These are phyloP conservation scores for Drosophila macrospina DNA, from an alignment of 2,888 invertebrate genomes.

Conservation along the genomic window DNA sequence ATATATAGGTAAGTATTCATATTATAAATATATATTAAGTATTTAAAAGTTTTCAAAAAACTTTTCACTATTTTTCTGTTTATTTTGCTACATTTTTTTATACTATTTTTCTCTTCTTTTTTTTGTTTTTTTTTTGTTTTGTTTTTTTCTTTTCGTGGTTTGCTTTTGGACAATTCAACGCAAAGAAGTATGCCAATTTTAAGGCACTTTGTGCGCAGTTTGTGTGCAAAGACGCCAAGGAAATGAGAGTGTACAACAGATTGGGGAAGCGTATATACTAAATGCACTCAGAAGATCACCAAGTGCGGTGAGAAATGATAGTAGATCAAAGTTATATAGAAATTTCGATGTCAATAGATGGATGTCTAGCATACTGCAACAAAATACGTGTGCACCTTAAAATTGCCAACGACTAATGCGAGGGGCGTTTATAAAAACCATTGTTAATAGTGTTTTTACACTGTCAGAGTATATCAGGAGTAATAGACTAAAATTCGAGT, in stretches of 20 bases:
- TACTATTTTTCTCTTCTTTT: constrained; percentile 32
- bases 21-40: constrained; percentile 26
- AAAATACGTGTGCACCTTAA: constrained; percentile 74
- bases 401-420: constrained; percentile 81
- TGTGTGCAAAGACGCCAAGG: constrained; percentile 32
- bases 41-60: constrained; percentile 28
- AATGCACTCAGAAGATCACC: background rate
- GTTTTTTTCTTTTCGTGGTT: constrained; percentile 31
- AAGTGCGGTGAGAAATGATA: background rate
- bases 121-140: constrained; percentile 38
- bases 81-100: constrained; percentile 23
- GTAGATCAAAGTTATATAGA: background rate
- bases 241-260: background rate
- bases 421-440: constrained; percentile 68
- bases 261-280: background rate
- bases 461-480: constrained; percentile 85
- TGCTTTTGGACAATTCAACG: constrained; percentile 68
- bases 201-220: constrained; percentile 71
- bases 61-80: constrained; percentile 25
- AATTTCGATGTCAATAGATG: background rate
- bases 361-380: constrained; percentile 37
- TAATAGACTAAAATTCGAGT: constrained; percentile 85
- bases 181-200: constrained; percentile 78
- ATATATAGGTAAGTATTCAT: constrained; percentile 45
- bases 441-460: constrained; percentile 69